Evolutionary conservation across 92 coral and sea anemone genomes (phyloP).

Genomic region (Heliopora coerulea): DNA sequence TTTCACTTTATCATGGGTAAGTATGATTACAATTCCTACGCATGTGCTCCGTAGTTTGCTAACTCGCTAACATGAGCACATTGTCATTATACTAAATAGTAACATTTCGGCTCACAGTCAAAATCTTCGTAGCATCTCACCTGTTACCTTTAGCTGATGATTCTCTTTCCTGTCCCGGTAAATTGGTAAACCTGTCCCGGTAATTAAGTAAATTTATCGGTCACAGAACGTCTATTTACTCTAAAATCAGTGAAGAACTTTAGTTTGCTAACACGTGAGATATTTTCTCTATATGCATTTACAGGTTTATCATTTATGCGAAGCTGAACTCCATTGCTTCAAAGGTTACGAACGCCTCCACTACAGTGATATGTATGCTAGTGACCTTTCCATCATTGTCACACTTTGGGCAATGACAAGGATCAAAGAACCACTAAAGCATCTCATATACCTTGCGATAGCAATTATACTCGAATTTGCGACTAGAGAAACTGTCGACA

Average conservation of each 20-base stretch:
- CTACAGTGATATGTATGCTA: constrained; percentile 14
- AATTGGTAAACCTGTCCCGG: too few species aligned
- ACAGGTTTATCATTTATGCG: constrained; percentile 35
- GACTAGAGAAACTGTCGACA: not conserved
- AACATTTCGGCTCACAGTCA: too few species aligned
- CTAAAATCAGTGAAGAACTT: too few species aligned
- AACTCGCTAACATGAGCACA: too few species aligned
- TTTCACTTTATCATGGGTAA: constrained; percentile 10
- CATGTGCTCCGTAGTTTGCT: too few species aligned
- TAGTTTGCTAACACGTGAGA: too few species aligned
- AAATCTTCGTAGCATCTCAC: too few species aligned
- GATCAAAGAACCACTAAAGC: constrained; percentile 9
- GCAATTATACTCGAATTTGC: constrained; percentile 30
- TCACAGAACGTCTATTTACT: too few species aligned
- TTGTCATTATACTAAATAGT: too few species aligned
- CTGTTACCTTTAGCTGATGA: too few species aligned
- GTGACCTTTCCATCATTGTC: constrained; percentile 13
- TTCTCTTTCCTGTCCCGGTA: too few species aligned
- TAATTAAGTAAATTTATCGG: too few species aligned
- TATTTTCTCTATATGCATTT: not conserved
- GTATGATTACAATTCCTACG: not conserved
- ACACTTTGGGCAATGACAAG: constrained; percentile 29
- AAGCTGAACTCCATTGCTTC: constrained; percentile 33
- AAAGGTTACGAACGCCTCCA: constrained; percentile 18
- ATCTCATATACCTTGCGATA: constrained; percentile 17